A percentile compares a stretch with the other conserved stretches of the same genome.
Conservation (phyloP, 2,888 invertebrate species). For the Nomada lathburiana region DNA sequence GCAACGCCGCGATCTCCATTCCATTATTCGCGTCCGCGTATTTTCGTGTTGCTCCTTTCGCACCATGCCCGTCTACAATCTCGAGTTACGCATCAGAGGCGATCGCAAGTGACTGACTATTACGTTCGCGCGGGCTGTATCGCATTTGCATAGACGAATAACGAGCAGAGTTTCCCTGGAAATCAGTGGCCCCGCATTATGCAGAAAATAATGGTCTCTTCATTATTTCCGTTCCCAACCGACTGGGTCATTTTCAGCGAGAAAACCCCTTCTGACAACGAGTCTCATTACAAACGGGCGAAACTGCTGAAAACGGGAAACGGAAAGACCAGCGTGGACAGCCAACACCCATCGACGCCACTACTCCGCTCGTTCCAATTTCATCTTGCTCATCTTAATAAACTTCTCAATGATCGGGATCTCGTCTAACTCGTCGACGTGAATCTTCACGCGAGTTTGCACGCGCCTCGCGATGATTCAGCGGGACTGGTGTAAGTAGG, state of each 20-base stretch:
- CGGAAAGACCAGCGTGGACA: constrained; percentile 1
- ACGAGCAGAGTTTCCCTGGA: constrained; percentile 19
- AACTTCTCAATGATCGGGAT: constrained; percentile 54
- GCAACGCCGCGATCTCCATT: background rate
- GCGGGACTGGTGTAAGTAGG: constrained; percentile 31
- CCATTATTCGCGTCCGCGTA: background rate
- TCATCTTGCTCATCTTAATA: constrained; percentile 47
- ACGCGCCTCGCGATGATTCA: background rate
- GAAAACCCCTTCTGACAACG: constrained; percentile 5
- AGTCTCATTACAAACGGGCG: constrained; percentile 31
- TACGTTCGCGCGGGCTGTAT: background rate
- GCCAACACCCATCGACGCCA: constrained; percentile 20
- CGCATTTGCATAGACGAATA: constrained; percentile 7
- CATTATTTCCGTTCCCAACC: constrained; percentile 40
- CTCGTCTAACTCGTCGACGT: constrained; percentile 45
- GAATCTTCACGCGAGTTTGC: constrained; percentile 53
- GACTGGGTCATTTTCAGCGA: constrained; percentile 28
- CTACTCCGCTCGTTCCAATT: constrained; percentile 44
- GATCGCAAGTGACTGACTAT: background rate
- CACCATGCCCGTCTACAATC: background rate
- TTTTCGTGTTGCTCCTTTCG: background rate
- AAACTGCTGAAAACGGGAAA: constrained; percentile 50
- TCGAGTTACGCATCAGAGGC: background rate
- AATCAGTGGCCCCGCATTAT: constrained; percentile 32
- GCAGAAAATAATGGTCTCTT: constrained; percentile 34